Evolutionary conservation across 2,888 invertebrate species (phyloP), one percentile per base, ranked within the genome.

Genomic region (Amiota minor): DNA sequence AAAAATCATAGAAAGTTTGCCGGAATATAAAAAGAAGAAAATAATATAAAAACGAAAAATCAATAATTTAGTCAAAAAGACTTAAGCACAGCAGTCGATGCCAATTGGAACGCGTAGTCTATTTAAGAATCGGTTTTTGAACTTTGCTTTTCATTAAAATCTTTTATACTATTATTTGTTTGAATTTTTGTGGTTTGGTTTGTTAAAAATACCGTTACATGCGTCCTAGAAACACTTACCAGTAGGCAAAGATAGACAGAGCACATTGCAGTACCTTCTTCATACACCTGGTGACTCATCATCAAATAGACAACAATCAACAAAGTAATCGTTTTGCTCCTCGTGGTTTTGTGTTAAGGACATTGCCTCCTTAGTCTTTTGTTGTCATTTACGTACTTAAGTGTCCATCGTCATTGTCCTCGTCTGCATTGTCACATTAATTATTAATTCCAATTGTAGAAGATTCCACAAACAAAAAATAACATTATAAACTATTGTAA

Each of bases 401-500:
- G 70, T 76, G 76, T 77, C 75, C 9, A 14, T 14, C 14, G 35
- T 35, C 46, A 70, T 14, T 46, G 69, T 23, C 8, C 4, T 69
- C 14, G 14, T 12, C 35, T 50, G n/a, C 46, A 14, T 69, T 18
- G 69, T 47, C 70, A 77, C 61, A 74, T 77, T 76, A 73, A 50
- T 75, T 80, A 82, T 82, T 82, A 79, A 83, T 82, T 84, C 75
- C 67, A 70, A 74, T 74, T 77, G 73, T 64, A 20, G 18, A 70
- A 73, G 59, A 14, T 70, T 74, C 53, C 53, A 71, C 68, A 72
- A 73, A 74, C 73, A 68, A 11, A 49, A 70, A 23, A 65, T 71
- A 76, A 79, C 72, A 72, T 72, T 6, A 35, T 35, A 35, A 35
- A 35, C 6, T 35, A 35, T 35, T 35, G 35, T 35, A 65, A 77